Percentiles rank a stretch among this genome's conserved stretches.
Conservation (phyloP, 1,140 invertebrate genomes). For the Bombus ignitus region DNA sequence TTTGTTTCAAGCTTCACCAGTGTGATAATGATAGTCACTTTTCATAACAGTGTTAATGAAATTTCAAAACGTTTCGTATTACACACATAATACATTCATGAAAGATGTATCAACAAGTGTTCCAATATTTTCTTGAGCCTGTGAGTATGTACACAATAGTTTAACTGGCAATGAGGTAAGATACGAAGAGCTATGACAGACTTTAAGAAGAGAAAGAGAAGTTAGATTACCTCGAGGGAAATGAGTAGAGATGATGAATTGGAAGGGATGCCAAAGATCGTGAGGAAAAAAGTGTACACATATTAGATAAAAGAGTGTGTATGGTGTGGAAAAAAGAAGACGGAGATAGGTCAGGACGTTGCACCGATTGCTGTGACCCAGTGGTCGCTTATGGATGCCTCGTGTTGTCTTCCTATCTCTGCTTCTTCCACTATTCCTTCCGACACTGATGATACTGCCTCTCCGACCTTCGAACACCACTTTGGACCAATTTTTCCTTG, state of each 20-base stretch:
- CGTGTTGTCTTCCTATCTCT: conserved; percentile 23
- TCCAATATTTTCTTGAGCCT: too few species aligned
- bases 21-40: too few species aligned
- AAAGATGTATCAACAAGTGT: too few species aligned
- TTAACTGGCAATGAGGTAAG: too few species aligned
- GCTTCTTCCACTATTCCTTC: conserved; percentile 11
- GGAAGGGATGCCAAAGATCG: conserved; percentile 28
- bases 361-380: conserved; percentile 76
- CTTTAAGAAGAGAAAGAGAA: not conserved
- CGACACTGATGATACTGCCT: not conserved
- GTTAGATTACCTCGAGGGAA: conserved; percentile 1
- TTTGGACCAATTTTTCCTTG: not conserved
- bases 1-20: too few species aligned
- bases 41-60: too few species aligned
- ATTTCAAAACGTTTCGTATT: too few species aligned
- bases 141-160: too few species aligned
- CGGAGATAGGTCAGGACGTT: conserved; percentile 72
- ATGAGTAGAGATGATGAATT: conserved; percentile 53
- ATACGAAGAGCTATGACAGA: not conserved
- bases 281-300: conserved; percentile 6
- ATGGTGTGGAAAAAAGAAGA: conserved; percentile 25
- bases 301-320: conserved; percentile 8
- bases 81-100: too few species aligned
- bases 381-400: conserved; percentile 60
- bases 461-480: not conserved